Percentiles rank a stretch among this genome's conserved stretches.
phyloP scores from a whole-genome alignment of 2,888 invertebrate genomes.

The Chaitophorus viminalis region DNA sequence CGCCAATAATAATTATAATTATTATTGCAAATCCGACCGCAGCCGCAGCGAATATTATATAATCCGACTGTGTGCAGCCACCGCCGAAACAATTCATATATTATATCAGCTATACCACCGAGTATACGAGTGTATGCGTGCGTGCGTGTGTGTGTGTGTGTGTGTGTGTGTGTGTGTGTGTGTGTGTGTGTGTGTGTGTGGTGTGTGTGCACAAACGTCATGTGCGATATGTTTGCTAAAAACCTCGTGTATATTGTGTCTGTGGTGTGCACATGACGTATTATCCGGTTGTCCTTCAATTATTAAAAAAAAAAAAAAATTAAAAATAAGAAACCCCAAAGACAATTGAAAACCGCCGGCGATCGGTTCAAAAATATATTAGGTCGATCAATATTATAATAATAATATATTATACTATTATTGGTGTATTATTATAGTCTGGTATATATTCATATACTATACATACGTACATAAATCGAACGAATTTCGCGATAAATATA shows the following conservation, averaged over 20 bases:
- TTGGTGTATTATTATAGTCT: too few species aligned
- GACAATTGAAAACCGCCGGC: slow-evolving; percentile 42
- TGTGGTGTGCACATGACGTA: slow-evolving; percentile 7
- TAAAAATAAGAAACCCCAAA: slow-evolving; percentile 1
- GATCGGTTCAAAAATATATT: slow-evolving; percentile 22
- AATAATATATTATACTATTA: too few species aligned
- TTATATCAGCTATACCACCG: background rate
- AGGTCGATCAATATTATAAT: background rate
- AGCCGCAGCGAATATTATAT: slow-evolving; percentile 12
- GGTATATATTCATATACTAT: background rate
- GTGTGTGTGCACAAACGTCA: background rate
- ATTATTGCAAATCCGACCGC: slow-evolving; percentile 40
- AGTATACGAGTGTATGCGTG: background rate
- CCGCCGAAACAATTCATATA: slow-evolving; percentile 23
- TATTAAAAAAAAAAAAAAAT: background rate
- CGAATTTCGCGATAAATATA: background rate
- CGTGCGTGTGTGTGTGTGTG: too few species aligned
- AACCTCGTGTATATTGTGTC: slow-evolving; percentile 33
- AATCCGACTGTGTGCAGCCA: slow-evolving; percentile 35
- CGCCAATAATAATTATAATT: slow-evolving; percentile 46
- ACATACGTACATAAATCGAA: background rate
- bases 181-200: too few species aligned
- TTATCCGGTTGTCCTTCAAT: slow-evolving; percentile 37
- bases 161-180: too few species aligned
- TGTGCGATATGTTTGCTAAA: slow-evolving; percentile 40